These are phyloP conservation scores for Sweltsa coloradensis DNA, from an alignment of 1,140 invertebrate genomes.

Conservation along the genomic window DNA sequence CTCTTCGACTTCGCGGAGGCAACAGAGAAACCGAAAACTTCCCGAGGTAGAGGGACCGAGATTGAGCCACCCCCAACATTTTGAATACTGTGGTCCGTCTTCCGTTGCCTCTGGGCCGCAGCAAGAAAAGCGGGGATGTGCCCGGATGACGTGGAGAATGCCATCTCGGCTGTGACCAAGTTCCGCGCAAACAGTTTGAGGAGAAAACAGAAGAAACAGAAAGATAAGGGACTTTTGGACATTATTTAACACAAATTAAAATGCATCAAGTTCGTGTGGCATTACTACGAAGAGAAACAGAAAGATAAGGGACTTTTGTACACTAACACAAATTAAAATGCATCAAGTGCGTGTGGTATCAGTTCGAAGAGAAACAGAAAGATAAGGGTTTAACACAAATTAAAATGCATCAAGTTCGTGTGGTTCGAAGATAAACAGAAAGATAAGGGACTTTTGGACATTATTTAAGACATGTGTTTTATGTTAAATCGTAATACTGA, in stretches of 20 bases:
- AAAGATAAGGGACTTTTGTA: too few species aligned
- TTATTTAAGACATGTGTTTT: too few species aligned
- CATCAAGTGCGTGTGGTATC: too few species aligned
- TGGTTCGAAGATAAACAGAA: too few species aligned
- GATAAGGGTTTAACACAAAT: too few species aligned
- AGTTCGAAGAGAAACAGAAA: too few species aligned
- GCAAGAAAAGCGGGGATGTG: background rate
- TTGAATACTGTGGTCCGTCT: slow-evolving; percentile 45
- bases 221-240: slow-evolving; percentile 7
- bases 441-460: too few species aligned
- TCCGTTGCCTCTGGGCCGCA: slow-evolving; percentile 20
- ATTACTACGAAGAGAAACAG: too few species aligned
- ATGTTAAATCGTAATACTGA: too few species aligned
- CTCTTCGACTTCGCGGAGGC: background rate
- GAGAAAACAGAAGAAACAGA: slow-evolving; percentile 26
- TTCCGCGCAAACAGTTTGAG: slow-evolving; percentile 48
- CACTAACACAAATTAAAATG: too few species aligned
- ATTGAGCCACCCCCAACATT: slow-evolving; percentile 48
- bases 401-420: too few species aligned
- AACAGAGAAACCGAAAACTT: slow-evolving; percentile 1
- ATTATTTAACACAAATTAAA: slow-evolving; percentile 10
- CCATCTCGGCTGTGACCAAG: slow-evolving; percentile 51
- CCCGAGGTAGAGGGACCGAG: slow-evolving; percentile 29
- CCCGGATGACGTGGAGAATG: slow-evolving; percentile 33
- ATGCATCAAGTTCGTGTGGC: too few species aligned